These are phyloP conservation scores for Collichthys lucidus DNA, from an alignment of 2,113 vertebrate genomes.

Conservation along the genomic window DNA sequence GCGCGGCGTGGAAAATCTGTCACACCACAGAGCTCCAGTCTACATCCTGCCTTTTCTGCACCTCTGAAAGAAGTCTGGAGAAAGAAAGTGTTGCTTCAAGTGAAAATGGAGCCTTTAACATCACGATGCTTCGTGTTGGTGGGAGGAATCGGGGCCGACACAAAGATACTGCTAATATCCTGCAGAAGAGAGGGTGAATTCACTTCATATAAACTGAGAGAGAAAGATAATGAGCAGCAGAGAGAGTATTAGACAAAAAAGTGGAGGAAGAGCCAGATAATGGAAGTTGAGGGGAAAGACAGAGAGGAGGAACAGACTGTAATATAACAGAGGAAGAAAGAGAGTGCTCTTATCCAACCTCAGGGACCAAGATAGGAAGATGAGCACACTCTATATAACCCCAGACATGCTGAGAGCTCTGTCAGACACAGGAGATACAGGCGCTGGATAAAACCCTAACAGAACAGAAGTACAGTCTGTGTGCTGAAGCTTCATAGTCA, in stretches of 20 bases:
- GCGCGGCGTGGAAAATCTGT: neutral
- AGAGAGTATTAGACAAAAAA: neutral
- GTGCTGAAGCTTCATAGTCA: neutral
- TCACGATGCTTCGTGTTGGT: neutral
- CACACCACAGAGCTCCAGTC: neutral
- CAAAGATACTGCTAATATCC: neutral
- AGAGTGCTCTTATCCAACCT: constrained; percentile 21
- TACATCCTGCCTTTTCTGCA: constrained; percentile 11
- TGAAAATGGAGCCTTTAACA: neutral
- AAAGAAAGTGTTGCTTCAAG: neutral
- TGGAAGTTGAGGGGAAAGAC: constrained; percentile 1
- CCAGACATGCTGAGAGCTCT: neutral
- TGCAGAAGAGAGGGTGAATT: neutral
- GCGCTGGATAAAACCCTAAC: constrained; percentile 3
- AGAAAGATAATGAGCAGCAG: constrained; percentile 25
- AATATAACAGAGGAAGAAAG: neutral
- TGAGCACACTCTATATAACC: neutral
- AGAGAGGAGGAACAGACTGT: neutral
- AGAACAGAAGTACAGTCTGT: neutral
- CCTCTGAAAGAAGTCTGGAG: neutral
- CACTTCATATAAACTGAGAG: neutral
- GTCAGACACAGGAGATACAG: neutral
- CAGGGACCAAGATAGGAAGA: constrained; percentile 43
- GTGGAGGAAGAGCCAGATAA: constrained; percentile 4
- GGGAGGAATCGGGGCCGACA: neutral